Percentiles rank a stretch among this genome's conserved stretches.
Conservation (phyloP, 2,888 invertebrate species). For the Hartigia nigra region DNA sequence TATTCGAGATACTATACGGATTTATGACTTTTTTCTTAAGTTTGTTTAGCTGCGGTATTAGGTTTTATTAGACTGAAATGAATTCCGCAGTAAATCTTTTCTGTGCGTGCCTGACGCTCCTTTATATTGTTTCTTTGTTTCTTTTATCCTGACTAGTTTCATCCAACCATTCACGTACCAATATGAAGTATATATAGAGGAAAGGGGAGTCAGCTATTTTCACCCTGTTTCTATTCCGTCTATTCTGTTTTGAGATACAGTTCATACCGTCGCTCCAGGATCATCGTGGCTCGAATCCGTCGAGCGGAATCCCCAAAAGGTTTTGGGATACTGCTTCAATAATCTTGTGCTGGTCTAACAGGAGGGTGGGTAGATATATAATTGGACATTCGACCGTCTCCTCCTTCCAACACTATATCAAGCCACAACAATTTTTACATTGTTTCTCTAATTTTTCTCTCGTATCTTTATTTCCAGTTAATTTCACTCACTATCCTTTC, state of each 20-base stretch:
- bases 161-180: neutral
- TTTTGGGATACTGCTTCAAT: neutral
- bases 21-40: neutral
- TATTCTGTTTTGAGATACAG: neutral
- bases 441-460: neutral
- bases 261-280: neutral
- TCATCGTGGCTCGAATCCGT: neutral
- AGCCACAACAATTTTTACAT: neutral
- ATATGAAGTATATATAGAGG: neutral
- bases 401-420: neutral
- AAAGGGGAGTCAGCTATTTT: neutral
- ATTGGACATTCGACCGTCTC: neutral
- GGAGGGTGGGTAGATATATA: neutral
- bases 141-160: neutral
- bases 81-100: neutral
- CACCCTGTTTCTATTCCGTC: neutral
- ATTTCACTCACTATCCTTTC: neutral
- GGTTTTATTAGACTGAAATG: neutral
- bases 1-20: neutral
- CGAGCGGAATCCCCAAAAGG: neutral
- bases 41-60: neutral
- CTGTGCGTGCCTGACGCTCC: neutral
- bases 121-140: neutral
- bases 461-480: neutral
- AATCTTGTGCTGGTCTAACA: neutral